Percentiles rank a stretch among this genome's conserved stretches.
Evolutionary conservation across 1,140 invertebrate species (phyloP).

Genomic region (Pararge aegeria): DNA sequence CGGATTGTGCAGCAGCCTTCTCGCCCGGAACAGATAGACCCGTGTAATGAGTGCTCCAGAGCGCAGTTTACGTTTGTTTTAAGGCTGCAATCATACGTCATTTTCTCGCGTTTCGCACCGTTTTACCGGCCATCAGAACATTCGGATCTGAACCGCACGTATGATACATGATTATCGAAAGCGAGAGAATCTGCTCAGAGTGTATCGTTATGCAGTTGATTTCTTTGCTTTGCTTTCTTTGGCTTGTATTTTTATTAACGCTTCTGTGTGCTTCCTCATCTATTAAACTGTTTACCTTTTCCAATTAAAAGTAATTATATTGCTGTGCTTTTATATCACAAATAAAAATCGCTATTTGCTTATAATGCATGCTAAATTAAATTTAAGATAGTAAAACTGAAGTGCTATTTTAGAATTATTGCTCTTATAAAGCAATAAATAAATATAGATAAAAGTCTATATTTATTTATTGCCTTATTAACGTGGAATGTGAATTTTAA

Average conservation of each 20-base stretch:
- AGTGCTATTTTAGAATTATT: neutral
- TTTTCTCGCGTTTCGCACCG: slow-evolving; percentile 64
- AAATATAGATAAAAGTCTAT: neutral
- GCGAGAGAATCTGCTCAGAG: slow-evolving; percentile 42
- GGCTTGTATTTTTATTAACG: neutral
- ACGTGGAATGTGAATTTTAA: neutral
- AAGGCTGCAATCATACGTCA: slow-evolving; percentile 64
- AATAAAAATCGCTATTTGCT: too few species aligned
- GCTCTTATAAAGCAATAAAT: neutral
- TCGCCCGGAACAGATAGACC: slow-evolving; percentile 34
- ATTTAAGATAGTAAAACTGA: neutral
- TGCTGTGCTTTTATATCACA: too few species aligned
- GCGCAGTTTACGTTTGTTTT: slow-evolving; percentile 60
- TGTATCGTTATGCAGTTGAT: slow-evolving; percentile 31
- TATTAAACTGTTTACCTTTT: neutral
- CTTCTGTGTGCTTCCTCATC: slow-evolving; percentile 1
- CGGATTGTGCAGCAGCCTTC: slow-evolving; percentile 33
- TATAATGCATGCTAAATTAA: too few species aligned
- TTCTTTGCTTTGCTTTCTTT: slow-evolving; percentile 4
- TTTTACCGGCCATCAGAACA: slow-evolving; percentile 44
- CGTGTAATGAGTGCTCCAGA: slow-evolving; percentile 43
- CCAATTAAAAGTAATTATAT: too few species aligned
- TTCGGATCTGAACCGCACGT: slow-evolving; percentile 22
- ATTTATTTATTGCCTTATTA: neutral
- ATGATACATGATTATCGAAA: slow-evolving; percentile 51